A percentile compares a stretch with the other conserved stretches of the same genome.
These are phyloP conservation scores for Polypterus bichir DNA, from an alignment of 2,113 vertebrate species.

Conservation along the genomic window DNA sequence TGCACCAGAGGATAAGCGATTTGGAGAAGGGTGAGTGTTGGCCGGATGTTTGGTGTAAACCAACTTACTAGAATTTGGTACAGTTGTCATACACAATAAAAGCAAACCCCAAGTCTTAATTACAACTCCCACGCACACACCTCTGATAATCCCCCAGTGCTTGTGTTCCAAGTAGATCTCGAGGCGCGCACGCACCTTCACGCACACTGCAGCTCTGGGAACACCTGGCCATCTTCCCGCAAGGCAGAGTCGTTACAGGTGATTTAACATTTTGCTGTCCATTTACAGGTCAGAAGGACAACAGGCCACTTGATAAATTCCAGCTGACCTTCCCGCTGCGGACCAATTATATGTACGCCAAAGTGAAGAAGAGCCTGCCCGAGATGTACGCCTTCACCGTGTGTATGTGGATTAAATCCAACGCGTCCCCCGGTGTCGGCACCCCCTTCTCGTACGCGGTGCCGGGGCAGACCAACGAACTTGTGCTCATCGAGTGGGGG, in stretches of 20 bases:
- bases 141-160: too few relatives aligned
- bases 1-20: constrained; percentile 90
- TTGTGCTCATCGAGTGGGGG: constrained; percentile 95
- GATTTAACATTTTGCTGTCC: too few relatives aligned
- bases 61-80: too few relatives aligned
- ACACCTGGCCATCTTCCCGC: constrained; percentile 7
- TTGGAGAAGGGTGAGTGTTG: constrained; percentile 76
- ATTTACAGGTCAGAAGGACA: constrained; percentile 76
- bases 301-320: constrained; percentile 72
- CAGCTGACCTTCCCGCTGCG: constrained; percentile 87
- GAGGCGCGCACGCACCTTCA: not conserved
- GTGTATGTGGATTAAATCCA: constrained; percentile 94
- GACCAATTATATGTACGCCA: constrained; percentile 98
- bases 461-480: constrained; percentile 81
- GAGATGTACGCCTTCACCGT: constrained; percentile 94
- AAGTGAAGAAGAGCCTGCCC: constrained; percentile 83
- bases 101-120: too few relatives aligned
- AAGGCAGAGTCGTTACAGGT: too few relatives aligned
- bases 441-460: constrained; percentile 90
- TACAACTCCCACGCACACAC: too few relatives aligned
- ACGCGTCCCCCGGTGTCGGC: constrained; percentile 79
- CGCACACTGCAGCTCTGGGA: not conserved
- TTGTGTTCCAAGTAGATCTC: not conserved
- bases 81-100: not conserved
- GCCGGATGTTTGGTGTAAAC: too few relatives aligned